Evolutionary conservation across 2,888 invertebrate species (phyloP), one percentile per base, ranked within the genome.

Genomic region (Apamea epomidion): DNA sequence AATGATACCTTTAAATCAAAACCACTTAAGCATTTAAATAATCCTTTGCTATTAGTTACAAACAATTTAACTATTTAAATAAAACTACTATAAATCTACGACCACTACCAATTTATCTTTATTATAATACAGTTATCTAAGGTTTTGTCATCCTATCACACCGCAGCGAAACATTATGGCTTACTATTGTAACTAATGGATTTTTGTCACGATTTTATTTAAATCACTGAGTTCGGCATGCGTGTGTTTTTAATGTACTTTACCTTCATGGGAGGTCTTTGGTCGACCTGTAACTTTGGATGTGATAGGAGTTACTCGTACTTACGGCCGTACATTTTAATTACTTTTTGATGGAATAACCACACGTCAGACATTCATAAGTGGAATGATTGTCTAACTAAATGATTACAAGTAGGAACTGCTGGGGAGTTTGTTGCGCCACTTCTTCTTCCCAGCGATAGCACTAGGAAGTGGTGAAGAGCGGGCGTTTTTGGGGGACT

Each of bases 11-110:
- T 51, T 29, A 32, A 75, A 71, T 42, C 8, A 77, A 72, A 68
- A 48, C 68, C 10, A 62, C 42, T 81, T 51, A 45, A 64, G 5
- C 37, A 78, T 82, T 82, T 42, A 18, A 87, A 82, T 87, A 88
- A 88, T 87, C 81, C 72, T 81, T 79, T 68, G 80, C 14, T 42
- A 87, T 81, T 85, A 54, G 37, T 70, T 82, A 81, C 64, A 71
- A 87, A 89, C 90, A 91, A 93, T 93, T 83, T 84, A 72, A 77
- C 86, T 77, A 90, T 91, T 92, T 90, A 90, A 92, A 88, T 87
- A 92, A 93, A 94, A 54, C 64, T 48, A 18, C 14, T 62, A 78
- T 94, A 92, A 94, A 94, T 94, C 94, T 91, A 92, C 89, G 90
- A 88, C 80, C 83, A 79, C 78, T 76, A 81, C 83, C 83, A 89